These are phyloP conservation scores for Orientallactaga bullata DNA, from an alignment of 2,113 vertebrate species.

Conservation along the genomic window DNA sequence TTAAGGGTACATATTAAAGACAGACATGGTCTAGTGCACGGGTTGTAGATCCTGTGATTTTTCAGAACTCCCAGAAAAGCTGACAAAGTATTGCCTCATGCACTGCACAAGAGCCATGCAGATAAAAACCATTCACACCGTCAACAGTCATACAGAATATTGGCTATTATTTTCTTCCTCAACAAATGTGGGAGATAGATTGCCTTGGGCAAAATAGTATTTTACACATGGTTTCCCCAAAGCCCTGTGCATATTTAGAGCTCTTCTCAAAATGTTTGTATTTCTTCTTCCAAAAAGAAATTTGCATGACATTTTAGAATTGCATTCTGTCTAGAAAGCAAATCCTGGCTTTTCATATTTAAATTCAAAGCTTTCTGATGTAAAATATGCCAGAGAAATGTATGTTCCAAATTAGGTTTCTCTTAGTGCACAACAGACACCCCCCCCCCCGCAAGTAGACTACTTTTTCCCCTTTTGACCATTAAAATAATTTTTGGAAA, in stretches of 20 bases:
- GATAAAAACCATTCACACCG: conserved; percentile 73
- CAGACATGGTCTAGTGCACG: conserved; percentile 71
- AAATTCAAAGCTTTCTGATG: conserved; percentile 81
- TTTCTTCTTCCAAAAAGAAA: conserved; percentile 75
- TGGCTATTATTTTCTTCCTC: conserved; percentile 76
- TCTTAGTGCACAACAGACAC: conserved; percentile 49
- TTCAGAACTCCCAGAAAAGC: conserved; percentile 73
- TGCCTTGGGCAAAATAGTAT: conserved; percentile 77
- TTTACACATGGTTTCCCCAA: conserved; percentile 76
- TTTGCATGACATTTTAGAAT: conserved; percentile 78
- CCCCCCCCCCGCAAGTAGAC: background rate
- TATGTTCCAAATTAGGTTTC: conserved; percentile 79
- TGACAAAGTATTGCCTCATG: conserved; percentile 66
- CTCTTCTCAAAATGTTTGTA: conserved; percentile 80
- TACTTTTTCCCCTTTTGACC: conserved; percentile 60
- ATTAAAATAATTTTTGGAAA: conserved; percentile 70
- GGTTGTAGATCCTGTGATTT: conserved; percentile 67
- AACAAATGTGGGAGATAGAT: conserved; percentile 68
- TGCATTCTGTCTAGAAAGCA: conserved; percentile 76
- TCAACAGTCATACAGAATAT: conserved; percentile 72
- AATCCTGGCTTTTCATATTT: conserved; percentile 78
- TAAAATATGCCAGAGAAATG: conserved; percentile 79
- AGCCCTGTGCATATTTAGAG: conserved; percentile 71
- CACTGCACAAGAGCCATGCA: conserved; percentile 53
- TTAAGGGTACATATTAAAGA: conserved; percentile 78